Base-by-base conservation (phyloP, 2,113 vertebrate genomes). In the Hypanus sabinus region DNA sequence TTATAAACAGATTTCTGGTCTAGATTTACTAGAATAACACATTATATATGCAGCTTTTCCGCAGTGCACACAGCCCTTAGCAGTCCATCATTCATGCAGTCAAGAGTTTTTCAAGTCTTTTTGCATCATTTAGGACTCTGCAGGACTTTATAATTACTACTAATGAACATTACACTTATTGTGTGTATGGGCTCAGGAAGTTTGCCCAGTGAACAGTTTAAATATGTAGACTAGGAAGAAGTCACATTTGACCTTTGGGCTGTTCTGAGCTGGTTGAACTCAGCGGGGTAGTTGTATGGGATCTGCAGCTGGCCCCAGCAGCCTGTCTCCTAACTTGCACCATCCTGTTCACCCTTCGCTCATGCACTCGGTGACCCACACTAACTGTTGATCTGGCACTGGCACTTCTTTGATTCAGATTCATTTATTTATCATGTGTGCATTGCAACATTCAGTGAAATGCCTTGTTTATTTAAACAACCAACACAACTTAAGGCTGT, bases 21-120 rank as follows among this genome's bases (percentile, higher is more conserved):
- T 75, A 65, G 62, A 93, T 38, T 73, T 93, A 93, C 91, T 73
- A 93, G 24, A 93, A 38, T 38, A 92, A 71, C 57, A 68, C 36
- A 38, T 18, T 91, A 65, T 36, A 55, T 55, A 75, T 73, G n/a
- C 20, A 12, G 3, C 36, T 46, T 70, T 38, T 68, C 68, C 62
- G 36, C 68, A 93, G 38, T 27, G 12, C 46, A 27, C 70, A 30
- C 10, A 36, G 36, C 9, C 27, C 22, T 30, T 55, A 12, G 70
- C 27, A 10, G 36, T 55, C 10, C 36, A 46, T 75, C 38, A 55
- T 93, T 71, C 22, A 30, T 46, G 33, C 14, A 93, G 68, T 24
- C 68, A 93, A 38, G 70, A 30, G 36, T 38, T 6, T 73, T 75
- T 46, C 46, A 33, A 87, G 55, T 75, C 70, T 73, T 38, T 70